phyloP scores from a whole-genome alignment of 92 coral and sea anemone genomes.

The Zoanthus sansibaricus region DNA sequence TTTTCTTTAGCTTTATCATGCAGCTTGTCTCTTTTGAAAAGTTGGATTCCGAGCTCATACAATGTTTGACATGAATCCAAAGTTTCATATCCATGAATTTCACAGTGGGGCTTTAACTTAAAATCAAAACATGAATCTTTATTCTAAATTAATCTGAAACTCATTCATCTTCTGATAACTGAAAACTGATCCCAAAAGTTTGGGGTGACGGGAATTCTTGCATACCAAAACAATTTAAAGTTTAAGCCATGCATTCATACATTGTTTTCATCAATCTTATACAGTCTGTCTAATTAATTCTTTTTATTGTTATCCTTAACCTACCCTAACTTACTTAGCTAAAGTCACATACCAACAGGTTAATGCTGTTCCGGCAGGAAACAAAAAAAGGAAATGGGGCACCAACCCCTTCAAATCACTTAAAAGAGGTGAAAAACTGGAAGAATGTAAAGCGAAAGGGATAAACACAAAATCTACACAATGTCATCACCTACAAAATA shows the following conservation, averaged over 20 bases:
- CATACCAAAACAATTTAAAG: background rate
- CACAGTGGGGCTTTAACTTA: background rate
- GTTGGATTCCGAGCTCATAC: background rate
- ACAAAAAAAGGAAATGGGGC: background rate
- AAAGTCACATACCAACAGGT: slow-evolving; percentile 1
- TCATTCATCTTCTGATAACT: background rate
- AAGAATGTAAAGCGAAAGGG: slow-evolving; percentile 10
- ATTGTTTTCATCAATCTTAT: background rate
- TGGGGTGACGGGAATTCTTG: background rate
- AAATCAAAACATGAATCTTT: slow-evolving; percentile 5
- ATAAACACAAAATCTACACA: background rate
- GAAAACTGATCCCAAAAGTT: no score
- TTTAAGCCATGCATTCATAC: background rate
- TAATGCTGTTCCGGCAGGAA: slow-evolving; percentile 18
- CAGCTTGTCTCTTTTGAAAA: background rate
- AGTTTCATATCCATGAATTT: background rate
- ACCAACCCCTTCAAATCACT: slow-evolving; percentile 1
- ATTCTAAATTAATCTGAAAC: background rate
- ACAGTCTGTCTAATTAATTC: background rate
- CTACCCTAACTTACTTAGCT: background rate
- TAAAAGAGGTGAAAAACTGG: background rate
- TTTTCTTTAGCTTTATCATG: background rate
- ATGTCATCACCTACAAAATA: background rate
- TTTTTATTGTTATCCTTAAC: background rate
- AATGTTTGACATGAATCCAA: slow-evolving; percentile 1